These are phyloP conservation scores for Muschampia plurimacula DNA, from an alignment of 2,888 invertebrate genomes.

Conservation along the genomic window DNA sequence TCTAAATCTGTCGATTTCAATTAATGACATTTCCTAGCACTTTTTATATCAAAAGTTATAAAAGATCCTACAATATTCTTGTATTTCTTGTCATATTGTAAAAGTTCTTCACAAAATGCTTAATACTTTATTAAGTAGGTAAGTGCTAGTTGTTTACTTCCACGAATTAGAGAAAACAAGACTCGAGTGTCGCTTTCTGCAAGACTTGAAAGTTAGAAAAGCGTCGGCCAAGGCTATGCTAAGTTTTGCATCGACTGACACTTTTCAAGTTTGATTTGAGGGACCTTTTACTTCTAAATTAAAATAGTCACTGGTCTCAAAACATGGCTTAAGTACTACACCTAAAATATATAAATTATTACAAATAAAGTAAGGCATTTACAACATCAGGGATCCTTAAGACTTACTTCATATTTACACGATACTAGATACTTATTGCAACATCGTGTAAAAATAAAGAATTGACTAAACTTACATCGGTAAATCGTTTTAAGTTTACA, in stretches of 20 bases:
- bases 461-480: conserved; percentile 85
- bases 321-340: conserved; percentile 86
- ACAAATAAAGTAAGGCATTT: conserved; percentile 86
- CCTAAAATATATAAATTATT: conserved; percentile 86
- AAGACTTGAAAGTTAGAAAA: conserved; percentile 73
- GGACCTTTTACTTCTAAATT: conserved; percentile 80
- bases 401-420: conserved; percentile 78
- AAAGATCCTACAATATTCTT: conserved; percentile 76
- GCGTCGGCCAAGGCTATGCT: conserved; percentile 67
- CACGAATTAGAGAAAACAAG: conserved; percentile 82
- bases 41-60: conserved; percentile 84
- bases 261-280: conserved; percentile 68
- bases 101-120: conserved; percentile 77
- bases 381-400: conserved; percentile 83
- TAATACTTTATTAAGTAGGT: conserved; percentile 70
- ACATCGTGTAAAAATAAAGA: conserved; percentile 82
- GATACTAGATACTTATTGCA: conserved; percentile 72
- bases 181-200: conserved; percentile 72
- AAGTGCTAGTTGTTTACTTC: conserved; percentile 70
- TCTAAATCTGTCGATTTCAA: conserved; percentile 69
- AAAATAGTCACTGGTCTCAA: conserved; percentile 85
- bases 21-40: conserved; percentile 74
- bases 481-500: conserved; percentile 81
- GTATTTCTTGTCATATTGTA: conserved; percentile 70
- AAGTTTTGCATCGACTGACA: conserved; percentile 64